Evolutionary conservation across 2,888 invertebrate genomes (phyloP), one percentile per base, ranked within the genome.

Genomic region (Drosophila leonis): DNA sequence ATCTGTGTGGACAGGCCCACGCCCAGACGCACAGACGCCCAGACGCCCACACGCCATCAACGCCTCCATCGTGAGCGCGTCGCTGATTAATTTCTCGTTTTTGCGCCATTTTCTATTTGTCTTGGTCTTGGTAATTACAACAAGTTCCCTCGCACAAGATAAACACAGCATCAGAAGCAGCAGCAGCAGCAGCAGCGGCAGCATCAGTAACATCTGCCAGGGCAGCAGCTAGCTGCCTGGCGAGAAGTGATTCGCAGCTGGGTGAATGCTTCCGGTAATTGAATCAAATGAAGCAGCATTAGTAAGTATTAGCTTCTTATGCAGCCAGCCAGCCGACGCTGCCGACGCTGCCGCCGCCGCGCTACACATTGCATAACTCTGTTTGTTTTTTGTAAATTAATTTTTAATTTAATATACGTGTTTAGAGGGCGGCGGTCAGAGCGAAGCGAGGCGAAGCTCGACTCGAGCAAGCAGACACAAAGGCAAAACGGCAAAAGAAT

Each of bases 61-160:
- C 57, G 31, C 57, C 61, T 27, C 44, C 48, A 46, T 55, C 52
- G 70, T 68, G 35, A 39, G 37, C 54, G 54, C 37, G 60, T 59
- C 80, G 68, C 88, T 87, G 84, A 91, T 91, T 91, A 90, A 90
- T 91, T 83, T 88, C 90, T 90, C 90, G 88, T 91, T 91, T 91
- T 90, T 90, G 81, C 87, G 82, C 83, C 90, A 91, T 90, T 90
- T 90, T 82, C 83, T 91, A 91, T 91, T 91, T 91, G 89, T 90
- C 90, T 90, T 90, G 82, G 88, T 80, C 87, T 82, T 81, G 86
- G 90, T 90, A 91, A 91, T 91, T 91, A 91, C 90, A 80, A 85
- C 88, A 85, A 90, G 87, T 87, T 70, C 57, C 49, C 49, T 49
- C 49, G 73, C 83, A 65, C 83, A 80, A 88, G 83, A 86, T 72